A percentile compares a stretch with the other conserved stretches of the same genome.
Evolutionary conservation across 2,113 vertebrate genomes (phyloP).

Genomic region (Neolamprologus longior): DNA sequence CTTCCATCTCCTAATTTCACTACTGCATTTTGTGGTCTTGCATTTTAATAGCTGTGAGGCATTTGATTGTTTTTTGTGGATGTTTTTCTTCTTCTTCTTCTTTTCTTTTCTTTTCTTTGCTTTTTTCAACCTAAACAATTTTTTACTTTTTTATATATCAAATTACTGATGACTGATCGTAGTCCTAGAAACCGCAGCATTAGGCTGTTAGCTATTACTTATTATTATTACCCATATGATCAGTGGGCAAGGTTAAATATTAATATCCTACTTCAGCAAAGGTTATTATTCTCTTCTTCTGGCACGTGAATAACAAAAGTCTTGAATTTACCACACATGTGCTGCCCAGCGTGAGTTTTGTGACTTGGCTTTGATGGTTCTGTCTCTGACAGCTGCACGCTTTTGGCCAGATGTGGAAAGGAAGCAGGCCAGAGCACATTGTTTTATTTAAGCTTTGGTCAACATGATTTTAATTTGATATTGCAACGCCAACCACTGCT

Average conservation of each 20-base stretch:
- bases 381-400: background rate
- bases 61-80: background rate
- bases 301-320: background rate
- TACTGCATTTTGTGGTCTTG: conserved; percentile 42
- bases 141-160: background rate
- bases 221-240: background rate
- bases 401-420: background rate
- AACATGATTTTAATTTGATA: background rate
- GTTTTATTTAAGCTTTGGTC: background rate
- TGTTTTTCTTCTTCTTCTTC: background rate
- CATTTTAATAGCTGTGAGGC: background rate
- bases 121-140: background rate
- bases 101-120: background rate
- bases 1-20: conserved; percentile 38
- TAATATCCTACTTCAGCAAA: background rate
- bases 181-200: background rate
- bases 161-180: background rate
- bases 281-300: background rate
- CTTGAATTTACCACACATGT: background rate
- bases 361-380: background rate
- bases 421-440: background rate
- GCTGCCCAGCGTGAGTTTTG: background rate
- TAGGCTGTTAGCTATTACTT: background rate
- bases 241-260: background rate
- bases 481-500: background rate